Evolutionary conservation across 1,140 invertebrate genomes (phyloP), one percentile per base, ranked within the genome.

Genomic region (Pantala flavescens): DNA sequence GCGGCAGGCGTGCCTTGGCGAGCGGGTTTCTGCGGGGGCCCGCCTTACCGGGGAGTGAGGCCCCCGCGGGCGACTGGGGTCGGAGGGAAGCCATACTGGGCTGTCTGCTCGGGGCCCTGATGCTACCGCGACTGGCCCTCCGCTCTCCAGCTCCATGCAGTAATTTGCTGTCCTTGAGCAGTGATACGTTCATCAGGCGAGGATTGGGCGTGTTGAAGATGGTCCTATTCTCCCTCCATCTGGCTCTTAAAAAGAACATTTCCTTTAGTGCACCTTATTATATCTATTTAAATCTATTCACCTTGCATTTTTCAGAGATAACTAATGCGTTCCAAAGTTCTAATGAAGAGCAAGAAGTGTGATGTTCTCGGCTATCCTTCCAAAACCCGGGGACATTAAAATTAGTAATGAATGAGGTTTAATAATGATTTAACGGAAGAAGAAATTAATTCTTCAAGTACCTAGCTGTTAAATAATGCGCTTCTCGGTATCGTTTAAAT

Each of bases 191-290:
- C 92, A 94, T 94, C 80, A 94, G 84, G 49, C 92, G 87, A 23
- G 94, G 93, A 81, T 96, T 96, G n/a, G 94, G 94, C 36, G 94
- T 96, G 81, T 96, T 96, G 85, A 96, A 96, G 79, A 96, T 96
- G 23, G 93, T 94, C 1, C 94, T 86, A 82, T 95, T 96, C 80
- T 96, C 94, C 77, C 91, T 88, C 91, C 94, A 96, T 78, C 93
- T 87, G 23, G 94, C 94, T 81, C 94, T 96, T 84, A 85, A 87
- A 78, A 72, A 71, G 9, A 36, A 36, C 28, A 36, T 9, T n/a
- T 36, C 28, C 9, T 36, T 36, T 9, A 36, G 28, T 36, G 28
- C 28, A 36, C 28, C 28, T 36, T 2, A 36, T 5, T 36, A 36
- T 5, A 2, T 36, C 28, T 36, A 36, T n/a, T n/a, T n/a, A n/a